Conservation (phyloP, 2,113 vertebrate species). For the Lepus europaeus region DNA sequence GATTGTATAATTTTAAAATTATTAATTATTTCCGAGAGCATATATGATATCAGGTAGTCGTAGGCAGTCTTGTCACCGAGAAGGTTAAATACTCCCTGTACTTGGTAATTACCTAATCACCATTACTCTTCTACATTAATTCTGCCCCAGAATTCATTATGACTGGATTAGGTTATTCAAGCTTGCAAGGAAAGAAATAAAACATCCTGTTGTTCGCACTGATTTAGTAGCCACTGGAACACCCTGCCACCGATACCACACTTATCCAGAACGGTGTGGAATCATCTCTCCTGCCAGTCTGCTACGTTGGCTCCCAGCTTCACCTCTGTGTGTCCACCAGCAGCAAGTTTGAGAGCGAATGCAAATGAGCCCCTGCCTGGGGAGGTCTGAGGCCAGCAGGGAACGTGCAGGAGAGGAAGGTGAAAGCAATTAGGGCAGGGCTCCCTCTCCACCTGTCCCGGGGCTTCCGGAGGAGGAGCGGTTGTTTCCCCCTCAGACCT, state of each 20-base stretch:
- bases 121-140: conserved; percentile 87
- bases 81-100: conserved; percentile 89
- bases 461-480: neutral
- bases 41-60: conserved; percentile 86
- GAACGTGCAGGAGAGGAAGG: neutral
- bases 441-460: neutral
- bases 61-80: conserved; percentile 84
- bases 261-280: neutral
- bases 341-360: neutral
- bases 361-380: conserved; percentile 30
- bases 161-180: conserved; percentile 78
- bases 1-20: conserved; percentile 87
- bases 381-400: neutral
- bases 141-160: conserved; percentile 84
- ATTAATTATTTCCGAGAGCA: conserved; percentile 87
- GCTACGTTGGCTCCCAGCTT: neutral
- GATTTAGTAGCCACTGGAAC: conserved; percentile 50
- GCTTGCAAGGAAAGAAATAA: conserved; percentile 72
- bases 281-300: neutral
- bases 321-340: neutral
- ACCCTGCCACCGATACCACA: accelerated
- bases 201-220: conserved; percentile 76
- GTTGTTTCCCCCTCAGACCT: neutral
- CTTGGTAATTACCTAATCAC: conserved; percentile 91
- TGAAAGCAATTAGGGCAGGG: neutral